A percentile compares a stretch with the other conserved stretches of the same genome.
These are phyloP conservation scores for Dendroctonus valens DNA, from an alignment of 1,140 invertebrate genomes.

Conservation along the genomic window DNA sequence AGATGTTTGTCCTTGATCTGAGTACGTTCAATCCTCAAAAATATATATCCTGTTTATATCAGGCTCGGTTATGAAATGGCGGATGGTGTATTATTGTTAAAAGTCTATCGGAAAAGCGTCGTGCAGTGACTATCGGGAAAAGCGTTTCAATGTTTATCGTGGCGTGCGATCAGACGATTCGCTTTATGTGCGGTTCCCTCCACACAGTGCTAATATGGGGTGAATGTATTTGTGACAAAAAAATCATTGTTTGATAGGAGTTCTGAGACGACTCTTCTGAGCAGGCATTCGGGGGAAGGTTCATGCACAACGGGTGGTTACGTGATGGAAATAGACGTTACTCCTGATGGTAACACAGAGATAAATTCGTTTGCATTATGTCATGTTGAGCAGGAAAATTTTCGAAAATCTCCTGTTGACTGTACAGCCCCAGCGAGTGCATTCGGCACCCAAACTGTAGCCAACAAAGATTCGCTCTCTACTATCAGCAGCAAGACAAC, in stretches of 20 bases:
- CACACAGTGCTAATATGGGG: conserved; percentile 33
- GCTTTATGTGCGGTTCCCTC: not conserved
- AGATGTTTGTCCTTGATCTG: too few species aligned
- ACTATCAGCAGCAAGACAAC: conserved; percentile 52
- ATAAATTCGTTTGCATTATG: conserved; percentile 37
- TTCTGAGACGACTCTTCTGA: conserved; percentile 10
- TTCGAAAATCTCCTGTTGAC: not conserved
- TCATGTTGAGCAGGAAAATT: conserved; percentile 41
- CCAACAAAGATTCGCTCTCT: conserved; percentile 14
- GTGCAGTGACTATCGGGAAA: conserved; percentile 7
- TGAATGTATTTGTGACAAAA: conserved; percentile 31
- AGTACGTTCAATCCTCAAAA: too few species aligned
- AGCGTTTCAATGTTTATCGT: conserved; percentile 1
- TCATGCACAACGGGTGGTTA: conserved; percentile 30
- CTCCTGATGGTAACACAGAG: conserved; percentile 41
- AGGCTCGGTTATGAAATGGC: conserved; percentile 48
- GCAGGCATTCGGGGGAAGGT: conserved; percentile 15
- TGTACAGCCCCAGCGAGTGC: not conserved
- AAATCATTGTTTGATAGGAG: conserved; percentile 34
- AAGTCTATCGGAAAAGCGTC: conserved; percentile 26
- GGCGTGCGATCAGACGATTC: conserved; percentile 1
- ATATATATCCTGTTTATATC: conserved; percentile 38
- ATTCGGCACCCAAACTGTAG: conserved; percentile 15
- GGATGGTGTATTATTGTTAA: conserved; percentile 46
- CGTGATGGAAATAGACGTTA: conserved; percentile 51